Percentiles rank a stretch among this genome's conserved stretches.
Evolutionary conservation across 1,140 invertebrate species (phyloP).

Genomic region (Drosophila teissieri): DNA sequence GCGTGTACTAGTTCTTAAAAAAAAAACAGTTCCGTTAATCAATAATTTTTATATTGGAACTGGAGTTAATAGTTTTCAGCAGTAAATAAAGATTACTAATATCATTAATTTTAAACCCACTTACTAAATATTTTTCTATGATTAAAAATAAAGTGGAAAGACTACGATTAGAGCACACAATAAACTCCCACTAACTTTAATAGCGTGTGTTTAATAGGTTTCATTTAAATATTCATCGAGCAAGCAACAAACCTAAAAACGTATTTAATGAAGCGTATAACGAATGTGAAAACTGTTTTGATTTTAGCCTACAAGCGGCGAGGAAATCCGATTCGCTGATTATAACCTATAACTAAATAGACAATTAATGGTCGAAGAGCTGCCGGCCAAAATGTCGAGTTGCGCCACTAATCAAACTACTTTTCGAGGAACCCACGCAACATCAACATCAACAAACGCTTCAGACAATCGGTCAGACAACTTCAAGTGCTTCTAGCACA

Average conservation of each 20-base stretch:
- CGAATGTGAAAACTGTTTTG: slow-evolving; percentile 2
- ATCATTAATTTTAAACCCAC: too few species aligned
- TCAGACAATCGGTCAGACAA: slow-evolving; percentile 61
- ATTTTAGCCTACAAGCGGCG: slow-evolving; percentile 4
- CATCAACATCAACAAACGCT: slow-evolving; percentile 36
- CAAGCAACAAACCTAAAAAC: slow-evolving; percentile 12
- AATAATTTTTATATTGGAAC: too few species aligned
- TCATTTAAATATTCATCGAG: slow-evolving; percentile 29
- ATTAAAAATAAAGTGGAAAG: not conserved
- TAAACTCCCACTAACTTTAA: slow-evolving; percentile 43
- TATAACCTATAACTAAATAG: slow-evolving; percentile 66
- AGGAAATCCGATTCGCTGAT: slow-evolving; percentile 47
- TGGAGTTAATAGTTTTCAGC: too few species aligned
- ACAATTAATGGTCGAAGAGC: slow-evolving; percentile 65
- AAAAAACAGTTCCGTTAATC: not conserved
- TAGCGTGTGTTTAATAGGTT: not conserved
- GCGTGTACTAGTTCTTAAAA: not conserved
- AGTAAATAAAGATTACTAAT: too few species aligned
- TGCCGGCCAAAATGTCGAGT: slow-evolving; percentile 30
- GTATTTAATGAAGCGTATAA: slow-evolving; percentile 8
- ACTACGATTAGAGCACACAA: not conserved
- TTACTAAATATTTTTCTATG: not conserved
- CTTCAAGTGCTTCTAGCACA: slow-evolving; percentile 75
- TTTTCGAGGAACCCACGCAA: slow-evolving; percentile 69
- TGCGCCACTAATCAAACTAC: slow-evolving; percentile 68